A percentile compares a stretch with the other conserved stretches of the same genome.
phyloP scores from a whole-genome alignment of 2,797 vertebrate species.

The Alauda arvensis region DNA sequence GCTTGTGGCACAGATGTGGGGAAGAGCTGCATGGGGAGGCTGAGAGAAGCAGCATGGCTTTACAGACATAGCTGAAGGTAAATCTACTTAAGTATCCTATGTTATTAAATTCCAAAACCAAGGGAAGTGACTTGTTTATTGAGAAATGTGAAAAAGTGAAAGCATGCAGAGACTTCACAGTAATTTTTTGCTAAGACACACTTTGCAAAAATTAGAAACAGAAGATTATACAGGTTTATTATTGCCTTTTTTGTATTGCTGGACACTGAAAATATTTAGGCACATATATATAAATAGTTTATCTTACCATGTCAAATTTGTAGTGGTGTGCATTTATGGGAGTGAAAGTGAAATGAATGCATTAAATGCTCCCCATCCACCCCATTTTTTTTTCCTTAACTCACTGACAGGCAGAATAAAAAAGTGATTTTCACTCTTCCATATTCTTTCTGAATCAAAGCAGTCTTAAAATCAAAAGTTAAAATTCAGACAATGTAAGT shows the following conservation, averaged over 20 bases:
- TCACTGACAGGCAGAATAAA: background rate
- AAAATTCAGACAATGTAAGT: background rate
- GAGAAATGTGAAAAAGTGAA: background rate
- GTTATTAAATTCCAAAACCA: background rate
- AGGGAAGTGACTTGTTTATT: background rate
- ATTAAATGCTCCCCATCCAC: background rate
- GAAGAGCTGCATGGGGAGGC: background rate
- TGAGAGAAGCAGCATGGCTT: background rate
- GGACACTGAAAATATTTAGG: background rate
- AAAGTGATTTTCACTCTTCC: background rate
- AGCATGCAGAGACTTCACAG: background rate
- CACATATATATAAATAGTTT: background rate
- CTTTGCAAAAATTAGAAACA: background rate
- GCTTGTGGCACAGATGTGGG: slow-evolving; percentile 10
- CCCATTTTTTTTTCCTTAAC: accelerated
- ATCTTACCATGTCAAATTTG: background rate
- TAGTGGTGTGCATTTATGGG: background rate
- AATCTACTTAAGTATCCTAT: background rate
- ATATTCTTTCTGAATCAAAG: background rate
- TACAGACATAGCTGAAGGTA: background rate
- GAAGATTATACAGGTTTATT: background rate
- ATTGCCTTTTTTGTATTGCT: background rate
- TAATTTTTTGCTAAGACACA: background rate
- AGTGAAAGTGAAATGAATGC: background rate
- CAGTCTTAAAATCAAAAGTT: background rate